Percentiles rank a stretch among this genome's conserved stretches.
These are phyloP conservation scores for Phortica magna DNA, from an alignment of 2,888 invertebrate species.

Conservation along the genomic window DNA sequence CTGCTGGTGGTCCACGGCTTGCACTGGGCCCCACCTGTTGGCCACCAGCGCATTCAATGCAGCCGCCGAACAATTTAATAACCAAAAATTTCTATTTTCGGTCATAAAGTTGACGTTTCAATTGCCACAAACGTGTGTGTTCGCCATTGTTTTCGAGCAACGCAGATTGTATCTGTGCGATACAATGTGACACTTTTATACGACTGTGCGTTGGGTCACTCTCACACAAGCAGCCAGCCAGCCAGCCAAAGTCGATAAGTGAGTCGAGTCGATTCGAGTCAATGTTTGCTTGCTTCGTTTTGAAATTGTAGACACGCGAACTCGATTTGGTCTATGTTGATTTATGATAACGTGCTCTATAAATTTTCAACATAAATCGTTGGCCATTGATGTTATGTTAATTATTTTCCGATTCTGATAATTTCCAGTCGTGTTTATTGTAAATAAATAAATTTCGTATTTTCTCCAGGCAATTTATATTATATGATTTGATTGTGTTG, in stretches of 20 bases:
- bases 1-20: conserved; percentile 27
- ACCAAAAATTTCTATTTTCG: conserved; percentile 47
- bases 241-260: background rate
- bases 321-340: conserved; percentile 47
- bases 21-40: conserved; percentile 21
- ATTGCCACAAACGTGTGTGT: conserved; percentile 62
- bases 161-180: conserved; percentile 46
- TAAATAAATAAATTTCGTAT: conserved; percentile 45
- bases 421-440: conserved; percentile 38
- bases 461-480: conserved; percentile 58
- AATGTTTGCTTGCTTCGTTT: background rate
- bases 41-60: conserved; percentile 33
- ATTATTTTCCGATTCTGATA: conserved; percentile 44
- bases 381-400: conserved; percentile 66
- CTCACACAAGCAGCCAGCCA: background rate
- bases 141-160: conserved; percentile 54
- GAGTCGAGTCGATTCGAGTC: too few species aligned
- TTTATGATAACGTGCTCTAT: conserved; percentile 68
- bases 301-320: background rate
- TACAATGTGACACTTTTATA: conserved; percentile 67
- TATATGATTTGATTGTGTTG: conserved; percentile 65
- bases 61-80: conserved; percentile 52
- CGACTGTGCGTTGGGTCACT: conserved; percentile 41
- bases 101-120: conserved; percentile 66
- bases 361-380: conserved; percentile 50